A percentile compares a stretch with the other conserved stretches of the same genome.
phyloP scores from a whole-genome alignment of 2,888 invertebrate genomes.

The Cacoxenus indagator region DNA sequence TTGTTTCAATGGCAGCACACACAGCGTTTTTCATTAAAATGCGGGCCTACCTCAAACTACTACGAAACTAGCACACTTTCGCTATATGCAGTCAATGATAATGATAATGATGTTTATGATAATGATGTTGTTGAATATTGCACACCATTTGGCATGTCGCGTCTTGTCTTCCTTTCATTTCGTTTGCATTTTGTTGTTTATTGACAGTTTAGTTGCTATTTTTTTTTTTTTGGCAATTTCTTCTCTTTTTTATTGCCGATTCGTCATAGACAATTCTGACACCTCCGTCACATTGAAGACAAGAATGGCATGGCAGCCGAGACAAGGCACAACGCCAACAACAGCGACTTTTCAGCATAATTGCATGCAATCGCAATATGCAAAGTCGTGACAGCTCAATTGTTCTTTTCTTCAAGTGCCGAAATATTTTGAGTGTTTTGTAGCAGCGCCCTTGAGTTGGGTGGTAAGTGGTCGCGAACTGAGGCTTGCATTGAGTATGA shows the following conservation, averaged over 20 bases:
- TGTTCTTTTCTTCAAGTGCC: neutral
- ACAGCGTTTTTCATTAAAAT: slow-evolving; percentile 18
- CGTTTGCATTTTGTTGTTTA: neutral
- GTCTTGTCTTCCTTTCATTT: neutral
- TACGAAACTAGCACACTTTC: neutral
- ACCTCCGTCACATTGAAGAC: neutral
- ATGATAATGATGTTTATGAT: neutral
- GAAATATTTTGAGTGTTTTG: neutral
- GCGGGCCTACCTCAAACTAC: slow-evolving; percentile 25
- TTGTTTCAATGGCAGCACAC: neutral
- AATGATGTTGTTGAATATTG: neutral
- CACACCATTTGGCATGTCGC: neutral
- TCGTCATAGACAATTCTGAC: slow-evolving; percentile 9
- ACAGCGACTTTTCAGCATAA: neutral
- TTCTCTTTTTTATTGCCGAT: neutral
- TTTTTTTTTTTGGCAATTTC: slow-evolving; percentile 7
- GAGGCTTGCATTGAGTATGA: too few relatives aligned
- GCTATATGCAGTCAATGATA: neutral
- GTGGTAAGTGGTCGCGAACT: too few relatives aligned
- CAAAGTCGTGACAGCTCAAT: neutral
- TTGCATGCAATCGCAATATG: neutral
- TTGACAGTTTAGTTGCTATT: slow-evolving; percentile 1
- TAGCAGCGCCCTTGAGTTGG: neutral
- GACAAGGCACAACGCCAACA: neutral
- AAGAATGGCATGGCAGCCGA: neutral